Base-by-base conservation (phyloP, 1,140 invertebrate genomes). In the Platyscapa corneri region DNA sequence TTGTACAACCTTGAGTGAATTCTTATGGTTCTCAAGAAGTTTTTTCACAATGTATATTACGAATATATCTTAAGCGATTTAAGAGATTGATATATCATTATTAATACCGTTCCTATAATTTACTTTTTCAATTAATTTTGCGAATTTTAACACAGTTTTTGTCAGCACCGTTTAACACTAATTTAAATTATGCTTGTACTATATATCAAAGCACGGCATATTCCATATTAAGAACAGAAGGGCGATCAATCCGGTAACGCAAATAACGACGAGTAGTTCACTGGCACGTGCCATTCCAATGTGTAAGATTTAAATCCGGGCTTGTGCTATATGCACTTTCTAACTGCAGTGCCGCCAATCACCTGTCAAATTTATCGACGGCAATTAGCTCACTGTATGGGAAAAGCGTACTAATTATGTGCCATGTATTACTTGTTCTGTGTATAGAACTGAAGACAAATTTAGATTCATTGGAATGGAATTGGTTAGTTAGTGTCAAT, bases 401-500 rank as follows among this genome's bases (percentile, higher is more conserved):
- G 65, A 67, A 67, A 67, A 67, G 10, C 65, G 65, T 34, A 67
- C 65, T 67, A 67, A 32, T 67, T 67, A 67, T 34, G 65, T 32
- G 65, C 30, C 30, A 67, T 16, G n/a, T 32, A 34, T 32, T 32
- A n/a, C 65, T 34, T 16, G 30, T 7, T 67, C 34, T 8, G 20
- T 42, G 1, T 23, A 6, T 27, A 39, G 14, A n/a, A 42, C 16
- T 42, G 14, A 74, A 12, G 34, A 42, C 37, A 74, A 74, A 42
- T 74, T 74, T 74, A 74, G 70, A 74, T 74, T 74, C 34, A 42
- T 74, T 39, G 70, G 6, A 65, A n/a, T 39, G 34, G 12, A 74
- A 74, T 27, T 42, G 70, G 39, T 20, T 37, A 23, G 27, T 39
- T 39, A 39, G 20, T 42, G 37, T 74, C 70, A 37, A 39, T n/a